Evolutionary conservation across 1,140 invertebrate species (phyloP).

Genomic region (Temnothorax nylanderi): DNA sequence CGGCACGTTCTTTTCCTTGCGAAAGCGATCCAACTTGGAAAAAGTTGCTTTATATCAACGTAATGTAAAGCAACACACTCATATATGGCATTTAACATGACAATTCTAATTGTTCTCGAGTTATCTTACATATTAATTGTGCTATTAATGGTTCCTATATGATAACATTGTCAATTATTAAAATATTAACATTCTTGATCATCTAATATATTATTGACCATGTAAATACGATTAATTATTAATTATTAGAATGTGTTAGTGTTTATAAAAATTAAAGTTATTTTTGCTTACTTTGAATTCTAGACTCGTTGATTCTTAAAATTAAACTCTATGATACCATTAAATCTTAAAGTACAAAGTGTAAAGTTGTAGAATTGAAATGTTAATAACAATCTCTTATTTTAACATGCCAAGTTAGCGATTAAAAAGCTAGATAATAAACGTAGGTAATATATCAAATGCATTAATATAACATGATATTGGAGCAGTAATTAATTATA

Average conservation of each 20-base stretch:
- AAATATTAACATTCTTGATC: neutral
- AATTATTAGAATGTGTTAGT: too few relatives aligned
- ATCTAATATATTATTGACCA: too few relatives aligned
- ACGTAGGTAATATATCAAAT: neutral
- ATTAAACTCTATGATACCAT: too few relatives aligned
- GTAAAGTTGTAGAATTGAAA: too few relatives aligned
- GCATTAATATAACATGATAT: neutral
- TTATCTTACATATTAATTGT: slow-evolving; percentile 2
- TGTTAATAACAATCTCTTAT: too few relatives aligned
- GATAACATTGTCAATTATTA: neutral
- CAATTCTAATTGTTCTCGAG: neutral
- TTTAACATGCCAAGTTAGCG: neutral
- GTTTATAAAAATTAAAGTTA: too few relatives aligned
- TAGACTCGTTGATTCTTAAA: too few relatives aligned
- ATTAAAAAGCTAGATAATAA: neutral
- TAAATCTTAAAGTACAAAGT: too few relatives aligned
- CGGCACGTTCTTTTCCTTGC: slow-evolving; percentile 73
- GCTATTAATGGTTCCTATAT: neutral
- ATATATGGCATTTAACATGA: neutral
- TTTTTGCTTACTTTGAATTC: too few relatives aligned
- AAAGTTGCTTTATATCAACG: slow-evolving; percentile 13
- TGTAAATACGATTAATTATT: too few relatives aligned
- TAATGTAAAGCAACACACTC: neutral
- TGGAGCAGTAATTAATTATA: neutral
- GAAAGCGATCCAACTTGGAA: slow-evolving; percentile 69